Percentiles rank a stretch among this genome's conserved stretches.
Conservation (phyloP, 2,888 invertebrate species). For the Lacanobia wlatinum region DNA sequence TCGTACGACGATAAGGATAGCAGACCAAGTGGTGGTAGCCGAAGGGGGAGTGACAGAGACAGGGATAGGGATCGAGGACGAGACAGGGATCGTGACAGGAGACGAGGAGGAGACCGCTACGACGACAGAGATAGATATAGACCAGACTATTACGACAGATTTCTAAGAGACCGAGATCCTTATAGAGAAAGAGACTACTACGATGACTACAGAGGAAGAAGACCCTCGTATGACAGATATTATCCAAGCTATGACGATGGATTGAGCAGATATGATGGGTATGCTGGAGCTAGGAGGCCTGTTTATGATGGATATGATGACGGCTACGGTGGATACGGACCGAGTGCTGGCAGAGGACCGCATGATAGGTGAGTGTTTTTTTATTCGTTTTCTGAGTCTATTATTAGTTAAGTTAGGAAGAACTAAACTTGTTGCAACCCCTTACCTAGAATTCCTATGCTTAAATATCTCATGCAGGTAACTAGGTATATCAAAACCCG, state of each 20-base stretch:
- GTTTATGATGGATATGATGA: constrained; percentile 80
- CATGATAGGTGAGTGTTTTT: constrained; percentile 89
- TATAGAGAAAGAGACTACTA: constrained; percentile 82
- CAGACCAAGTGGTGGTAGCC: constrained; percentile 72
- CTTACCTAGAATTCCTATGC: too few species aligned
- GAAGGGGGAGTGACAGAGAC: constrained; percentile 78
- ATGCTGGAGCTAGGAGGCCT: constrained; percentile 73
- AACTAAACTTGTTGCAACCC: too few species aligned
- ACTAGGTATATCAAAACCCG: too few species aligned
- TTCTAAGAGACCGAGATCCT: constrained; percentile 84
- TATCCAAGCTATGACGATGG: constrained; percentile 75
- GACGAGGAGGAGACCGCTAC: constrained; percentile 70
- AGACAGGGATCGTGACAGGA: constrained; percentile 74
- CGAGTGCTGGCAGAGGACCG: constrained; percentile 82
- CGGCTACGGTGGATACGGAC: constrained; percentile 82
- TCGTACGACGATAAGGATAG: constrained; percentile 76
- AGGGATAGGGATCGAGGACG: constrained; percentile 74
- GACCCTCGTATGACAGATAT: constrained; percentile 81
- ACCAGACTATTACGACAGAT: constrained; percentile 86
- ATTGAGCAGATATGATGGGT: constrained; percentile 68
- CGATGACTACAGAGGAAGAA: constrained; percentile 80
- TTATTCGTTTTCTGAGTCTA: too few species aligned
- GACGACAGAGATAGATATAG: constrained; percentile 85
- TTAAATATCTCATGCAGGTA: too few species aligned
- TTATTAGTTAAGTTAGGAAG: too few species aligned